Evolutionary conservation across 2,888 invertebrate species (phyloP).

Genomic region (Rutpela maculata): DNA sequence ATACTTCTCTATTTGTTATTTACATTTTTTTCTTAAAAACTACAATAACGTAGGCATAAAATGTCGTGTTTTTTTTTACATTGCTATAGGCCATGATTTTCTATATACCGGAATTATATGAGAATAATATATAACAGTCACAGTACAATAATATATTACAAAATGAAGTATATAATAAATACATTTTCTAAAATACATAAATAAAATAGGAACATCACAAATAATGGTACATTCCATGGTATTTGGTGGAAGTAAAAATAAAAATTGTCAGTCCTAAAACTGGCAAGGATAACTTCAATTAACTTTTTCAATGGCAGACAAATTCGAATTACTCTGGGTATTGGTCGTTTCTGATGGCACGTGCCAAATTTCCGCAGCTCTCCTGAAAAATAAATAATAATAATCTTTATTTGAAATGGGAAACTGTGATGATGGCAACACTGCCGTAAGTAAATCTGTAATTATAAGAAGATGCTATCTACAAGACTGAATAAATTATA

Average conservation of each 20-base stretch:
- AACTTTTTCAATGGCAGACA: constrained; percentile 44
- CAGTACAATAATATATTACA: constrained; percentile 15
- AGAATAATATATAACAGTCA: not conserved
- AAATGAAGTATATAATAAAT: constrained; percentile 13
- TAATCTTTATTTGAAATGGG: not conserved
- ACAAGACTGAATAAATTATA: too few relatives aligned
- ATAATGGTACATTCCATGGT: constrained; percentile 9
- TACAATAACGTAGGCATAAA: not conserved
- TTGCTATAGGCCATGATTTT: not conserved
- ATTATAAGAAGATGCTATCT: too few relatives aligned
- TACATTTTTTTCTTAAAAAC: not conserved
- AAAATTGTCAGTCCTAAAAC: constrained; percentile 1
- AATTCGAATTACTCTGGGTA: constrained; percentile 32
- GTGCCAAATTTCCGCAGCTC: constrained; percentile 55
- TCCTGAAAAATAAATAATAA: constrained; percentile 48
- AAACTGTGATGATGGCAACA: too few relatives aligned
- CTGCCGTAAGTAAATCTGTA: too few relatives aligned
- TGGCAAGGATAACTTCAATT: constrained; percentile 38
- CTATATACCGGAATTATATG: not conserved
- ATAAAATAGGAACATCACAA: constrained; percentile 15
- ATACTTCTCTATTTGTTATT: not conserved
- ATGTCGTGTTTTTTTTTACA: not conserved
- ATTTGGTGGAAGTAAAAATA: not conserved
- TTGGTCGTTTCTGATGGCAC: constrained; percentile 38
- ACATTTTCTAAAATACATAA: constrained; percentile 28